Percentiles rank a stretch among this genome's conserved stretches.
These are phyloP conservation scores for Orthosia gracilis DNA, from an alignment of 2,888 invertebrate genomes.

Conservation along the genomic window DNA sequence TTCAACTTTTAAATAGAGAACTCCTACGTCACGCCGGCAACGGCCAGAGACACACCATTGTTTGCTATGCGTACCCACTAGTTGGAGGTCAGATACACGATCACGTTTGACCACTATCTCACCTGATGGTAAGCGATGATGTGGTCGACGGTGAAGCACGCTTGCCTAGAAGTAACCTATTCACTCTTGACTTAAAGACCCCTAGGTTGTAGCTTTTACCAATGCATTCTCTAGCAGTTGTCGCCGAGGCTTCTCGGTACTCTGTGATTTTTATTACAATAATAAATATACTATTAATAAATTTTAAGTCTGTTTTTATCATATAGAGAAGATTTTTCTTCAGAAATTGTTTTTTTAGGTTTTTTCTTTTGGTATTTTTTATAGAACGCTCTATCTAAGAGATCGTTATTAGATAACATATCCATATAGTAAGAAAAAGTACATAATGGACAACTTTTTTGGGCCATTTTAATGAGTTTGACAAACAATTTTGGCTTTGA, in stretches of 20 bases:
- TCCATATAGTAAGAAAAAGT: neutral
- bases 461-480: neutral
- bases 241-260: neutral
- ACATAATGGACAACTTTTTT: neutral
- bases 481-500: neutral
- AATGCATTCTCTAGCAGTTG: neutral
- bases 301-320: constrained; percentile 13
- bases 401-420: constrained; percentile 42
- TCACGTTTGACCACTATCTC: no score
- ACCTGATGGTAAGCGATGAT: no score
- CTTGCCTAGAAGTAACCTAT: no score
- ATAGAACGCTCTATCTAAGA: constrained; percentile 31
- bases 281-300: constrained; percentile 5
- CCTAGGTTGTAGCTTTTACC: no score
- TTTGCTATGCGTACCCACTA: neutral
- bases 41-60: neutral
- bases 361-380: constrained; percentile 34
- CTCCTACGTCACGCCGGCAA: neutral
- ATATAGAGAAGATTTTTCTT: neutral
- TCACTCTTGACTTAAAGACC: no score
- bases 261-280: constrained; percentile 27
- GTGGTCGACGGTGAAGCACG: no score
- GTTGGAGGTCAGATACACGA: no score
- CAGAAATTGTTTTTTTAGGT: constrained; percentile 3
- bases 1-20: neutral